Evolutionary conservation across 2,113 vertebrate genomes (phyloP).

Genomic region (Elachura formosa): DNA sequence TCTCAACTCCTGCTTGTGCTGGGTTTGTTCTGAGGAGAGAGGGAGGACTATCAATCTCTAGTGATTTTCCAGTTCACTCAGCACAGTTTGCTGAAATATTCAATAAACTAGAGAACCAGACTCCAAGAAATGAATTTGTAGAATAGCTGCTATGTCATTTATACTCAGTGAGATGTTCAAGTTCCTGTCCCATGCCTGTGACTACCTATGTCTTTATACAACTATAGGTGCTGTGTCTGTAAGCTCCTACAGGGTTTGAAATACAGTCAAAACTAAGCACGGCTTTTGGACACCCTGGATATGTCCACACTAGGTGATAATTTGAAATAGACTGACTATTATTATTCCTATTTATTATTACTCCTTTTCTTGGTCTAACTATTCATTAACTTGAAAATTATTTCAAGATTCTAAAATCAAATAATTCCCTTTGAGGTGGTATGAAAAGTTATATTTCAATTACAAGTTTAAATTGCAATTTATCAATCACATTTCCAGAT

Average conservation of each 20-base stretch:
- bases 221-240: not conserved
- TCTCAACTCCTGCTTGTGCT: not conserved
- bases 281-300: not conserved
- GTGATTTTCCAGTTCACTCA: not conserved
- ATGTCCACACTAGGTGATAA: not conserved
- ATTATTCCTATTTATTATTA: not conserved
- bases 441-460: not conserved
- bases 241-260: not conserved
- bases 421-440: not conserved
- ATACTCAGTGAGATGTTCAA: not conserved
- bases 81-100: not conserved
- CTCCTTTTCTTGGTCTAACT: not conserved
- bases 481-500: not conserved
- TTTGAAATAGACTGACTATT: not conserved
- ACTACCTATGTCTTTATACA: not conserved
- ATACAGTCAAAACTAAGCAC: not conserved
- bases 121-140: not conserved
- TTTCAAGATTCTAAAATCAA: not conserved
- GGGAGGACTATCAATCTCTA: not conserved
- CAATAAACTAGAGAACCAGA: not conserved
- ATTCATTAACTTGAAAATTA: not conserved
- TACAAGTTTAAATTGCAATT: not conserved
- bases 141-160: not conserved
- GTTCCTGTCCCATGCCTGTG: rapidly evolving
- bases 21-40: not conserved